Base-by-base conservation (phyloP, 2,888 invertebrate species). In the Cheilosia vulpina region DNA sequence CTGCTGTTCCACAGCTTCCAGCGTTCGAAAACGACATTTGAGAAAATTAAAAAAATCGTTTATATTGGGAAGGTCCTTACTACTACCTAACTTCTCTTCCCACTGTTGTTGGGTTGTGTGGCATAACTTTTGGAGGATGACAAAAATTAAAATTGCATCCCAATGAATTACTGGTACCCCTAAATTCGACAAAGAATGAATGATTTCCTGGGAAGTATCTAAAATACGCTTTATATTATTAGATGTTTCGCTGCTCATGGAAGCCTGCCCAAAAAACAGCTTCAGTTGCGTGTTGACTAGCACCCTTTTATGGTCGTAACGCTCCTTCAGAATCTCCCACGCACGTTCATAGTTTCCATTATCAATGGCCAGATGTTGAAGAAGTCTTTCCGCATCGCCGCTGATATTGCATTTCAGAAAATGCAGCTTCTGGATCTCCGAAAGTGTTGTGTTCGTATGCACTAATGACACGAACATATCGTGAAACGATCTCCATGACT, bases 241-340 rank as follows among this genome's bases (percentile, higher is more conserved):
- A 4, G 63, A 31, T 27, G 27, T 47, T 19, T 47, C 27, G n/a
- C 24, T 41, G n/a, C 31, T 63, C n/a, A 6, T 31, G 5, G 24
- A 19, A 15, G 13, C 17, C 17, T 43, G 45, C 2, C 47, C 24
- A 7, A 47, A 31, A 1, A 50, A 31, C 2, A 63, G 15, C 6
- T 63, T 63, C 15, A 63, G 34, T 47, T 63, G 63, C 0, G 63
- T 63, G 13, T 47, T 63, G n/a, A 63, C 47, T 3, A 63, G 19
- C 31, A 63, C 31, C 17, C 63, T n/a, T n/a, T n/a, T n/a, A n/a
- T n/a, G n/a, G n/a, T n/a, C n/a, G n/a, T n/a, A n/a, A n/a, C n/a
- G n/a, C n/a, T 45, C 17, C 47, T 63, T 50, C 4, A 63, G n/a
- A 17, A 63, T 63, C 17, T 45, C 45, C 31, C 63, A 63, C 4